Conservation (phyloP, 1,140 invertebrate genomes). For the Zelostemma sp. region DNA sequence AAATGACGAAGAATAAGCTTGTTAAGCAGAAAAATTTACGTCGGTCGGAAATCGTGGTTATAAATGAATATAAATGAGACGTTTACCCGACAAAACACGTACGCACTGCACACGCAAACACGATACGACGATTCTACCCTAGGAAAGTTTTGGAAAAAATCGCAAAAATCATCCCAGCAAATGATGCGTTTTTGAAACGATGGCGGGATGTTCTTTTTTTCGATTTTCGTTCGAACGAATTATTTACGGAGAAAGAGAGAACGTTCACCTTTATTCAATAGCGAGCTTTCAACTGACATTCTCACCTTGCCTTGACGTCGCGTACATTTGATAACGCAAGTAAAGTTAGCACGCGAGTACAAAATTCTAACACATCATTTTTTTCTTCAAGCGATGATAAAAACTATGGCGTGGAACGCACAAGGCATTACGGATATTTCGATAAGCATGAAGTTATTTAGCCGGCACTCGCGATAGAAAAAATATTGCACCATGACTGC, state of each 20-base stretch:
- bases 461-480: too few species aligned
- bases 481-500: too few species aligned
- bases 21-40: constrained; percentile 11
- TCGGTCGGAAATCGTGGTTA: constrained; percentile 6
- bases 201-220: too few species aligned
- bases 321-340: neutral
- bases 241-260: neutral
- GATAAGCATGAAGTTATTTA: too few species aligned
- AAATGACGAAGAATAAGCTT: neutral
- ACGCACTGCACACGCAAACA: constrained; percentile 18
- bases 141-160: neutral
- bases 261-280: neutral
- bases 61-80: constrained; percentile 29
- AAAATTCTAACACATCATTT: constrained; percentile 2
- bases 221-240: neutral
- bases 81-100: constrained; percentile 9
- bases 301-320: neutral
- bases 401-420: too few species aligned
- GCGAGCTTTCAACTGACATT: neutral
- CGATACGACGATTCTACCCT: constrained; percentile 2
- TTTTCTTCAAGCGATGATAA: constrained; percentile 1
- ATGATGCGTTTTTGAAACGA: too few species aligned
- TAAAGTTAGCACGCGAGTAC: constrained; percentile 1
- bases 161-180: neutral
- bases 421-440: neutral